Percentiles rank a stretch among this genome's conserved stretches.
Evolutionary conservation across 2,113 vertebrate genomes (phyloP).

Genomic region (Prionailurus bengalensis): DNA sequence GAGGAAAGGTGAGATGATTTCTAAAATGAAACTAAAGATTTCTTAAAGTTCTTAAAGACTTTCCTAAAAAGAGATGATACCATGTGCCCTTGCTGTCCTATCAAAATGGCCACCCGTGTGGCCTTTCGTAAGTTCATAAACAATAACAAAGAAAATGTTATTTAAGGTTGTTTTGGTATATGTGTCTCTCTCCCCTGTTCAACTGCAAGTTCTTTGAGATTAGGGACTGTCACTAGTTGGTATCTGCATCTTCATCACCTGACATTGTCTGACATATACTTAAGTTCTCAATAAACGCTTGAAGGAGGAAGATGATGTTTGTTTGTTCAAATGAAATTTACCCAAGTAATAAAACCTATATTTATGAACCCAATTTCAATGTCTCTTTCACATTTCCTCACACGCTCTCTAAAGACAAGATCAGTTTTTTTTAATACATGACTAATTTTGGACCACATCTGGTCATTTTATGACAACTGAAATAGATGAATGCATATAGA

Average conservation of each 20-base stretch:
- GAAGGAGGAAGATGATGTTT: not conserved
- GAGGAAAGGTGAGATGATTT: constrained; percentile 11
- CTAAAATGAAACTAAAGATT: not conserved
- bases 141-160: not conserved
- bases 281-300: not conserved
- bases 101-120: not conserved
- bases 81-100: not conserved
- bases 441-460: not conserved
- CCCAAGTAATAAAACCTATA: not conserved
- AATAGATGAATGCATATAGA: not conserved
- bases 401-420: not conserved
- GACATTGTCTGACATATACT: not conserved
- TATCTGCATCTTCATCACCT: not conserved
- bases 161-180: not conserved
- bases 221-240: not conserved
- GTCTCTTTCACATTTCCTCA: not conserved
- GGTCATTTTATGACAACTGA: constrained; percentile 47
- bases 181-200: not conserved
- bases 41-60: constrained; percentile 31
- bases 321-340: not conserved
- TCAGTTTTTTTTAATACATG: not conserved
- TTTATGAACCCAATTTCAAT: not conserved
- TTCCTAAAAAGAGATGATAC: not conserved
- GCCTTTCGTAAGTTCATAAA: constrained; percentile 21
- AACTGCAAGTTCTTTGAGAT: not conserved